phyloP scores from a whole-genome alignment of 2,888 invertebrate genomes.

The Pammene aurita region DNA sequence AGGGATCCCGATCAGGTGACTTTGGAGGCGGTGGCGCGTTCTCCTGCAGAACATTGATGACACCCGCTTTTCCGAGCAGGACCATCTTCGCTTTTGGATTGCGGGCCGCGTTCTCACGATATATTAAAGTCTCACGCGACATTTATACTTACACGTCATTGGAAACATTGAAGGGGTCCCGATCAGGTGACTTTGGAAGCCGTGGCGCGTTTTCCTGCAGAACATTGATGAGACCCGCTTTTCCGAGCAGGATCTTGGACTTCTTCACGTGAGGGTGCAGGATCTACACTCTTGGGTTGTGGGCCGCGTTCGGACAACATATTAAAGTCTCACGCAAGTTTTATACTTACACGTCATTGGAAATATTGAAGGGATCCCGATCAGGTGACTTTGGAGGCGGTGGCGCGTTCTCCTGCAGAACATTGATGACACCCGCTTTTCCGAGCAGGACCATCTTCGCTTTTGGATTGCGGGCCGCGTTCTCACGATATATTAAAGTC shows the following conservation, averaged over 20 bases:
- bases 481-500: too few species aligned
- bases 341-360: too few species aligned
- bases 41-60: conserved; percentile 96
- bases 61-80: conserved; percentile 96
- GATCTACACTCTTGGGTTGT: conserved; percentile 88
- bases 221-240: conserved; percentile 98
- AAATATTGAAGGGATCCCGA: conserved; percentile 98
- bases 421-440: conserved; percentile 98
- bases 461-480: too few species aligned
- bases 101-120: too few species aligned
- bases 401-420: conserved; percentile 95
- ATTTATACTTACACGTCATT: too few species aligned
- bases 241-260: conserved; percentile 78
- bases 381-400: conserved; percentile 95
- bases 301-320: conserved; percentile 87
- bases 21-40: conserved; percentile 96
- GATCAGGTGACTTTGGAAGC: conserved; percentile 94
- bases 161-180: conserved; percentile 97
- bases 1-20: conserved; percentile 96
- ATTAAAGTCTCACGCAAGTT: too few species aligned
- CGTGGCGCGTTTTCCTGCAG: conserved; percentile 96
- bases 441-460: conserved; percentile 96
- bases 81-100: conserved; percentile 96
- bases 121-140: too few species aligned
- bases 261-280: too few species aligned